Percentiles rank a stretch among this genome's conserved stretches.
Conservation (phyloP, 2,888 invertebrate species). For the Euplagia quadripunctaria region DNA sequence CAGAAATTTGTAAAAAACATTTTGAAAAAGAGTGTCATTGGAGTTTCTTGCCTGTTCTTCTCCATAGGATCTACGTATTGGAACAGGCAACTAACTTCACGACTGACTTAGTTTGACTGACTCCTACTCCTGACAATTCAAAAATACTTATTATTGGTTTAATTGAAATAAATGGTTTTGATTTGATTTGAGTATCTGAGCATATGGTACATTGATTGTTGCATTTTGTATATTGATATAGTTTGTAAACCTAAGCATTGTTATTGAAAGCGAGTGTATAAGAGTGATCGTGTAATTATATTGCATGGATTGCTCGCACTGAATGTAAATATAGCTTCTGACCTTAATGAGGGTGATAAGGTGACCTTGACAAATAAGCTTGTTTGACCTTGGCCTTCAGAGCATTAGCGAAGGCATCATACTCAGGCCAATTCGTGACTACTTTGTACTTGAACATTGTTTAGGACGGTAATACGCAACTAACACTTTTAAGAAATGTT, state of each 20-base stretch:
- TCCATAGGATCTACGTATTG: too few relatives aligned
- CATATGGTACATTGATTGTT: too few relatives aligned
- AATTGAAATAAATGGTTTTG: too few relatives aligned
- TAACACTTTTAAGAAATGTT: not conserved
- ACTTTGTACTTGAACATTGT: not conserved
- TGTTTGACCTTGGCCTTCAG: not conserved
- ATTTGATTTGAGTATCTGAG: too few relatives aligned
- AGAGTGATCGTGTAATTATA: not conserved
- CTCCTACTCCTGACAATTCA: too few relatives aligned
- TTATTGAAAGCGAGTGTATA: not conserved
- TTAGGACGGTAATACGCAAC: not conserved
- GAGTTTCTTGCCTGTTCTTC: too few relatives aligned
- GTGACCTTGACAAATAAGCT: not conserved
- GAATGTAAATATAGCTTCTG: not conserved
- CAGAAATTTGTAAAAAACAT: too few relatives aligned
- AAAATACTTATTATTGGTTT: too few relatives aligned
- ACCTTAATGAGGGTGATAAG: not conserved
- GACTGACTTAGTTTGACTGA: too few relatives aligned
- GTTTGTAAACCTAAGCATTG: not conserved
- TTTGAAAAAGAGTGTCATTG: too few relatives aligned
- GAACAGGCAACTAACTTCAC: too few relatives aligned
- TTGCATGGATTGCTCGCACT: not conserved
- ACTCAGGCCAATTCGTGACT: not conserved
- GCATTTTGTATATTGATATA: not conserved
- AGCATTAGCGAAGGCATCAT: not conserved